Conservation (phyloP, 2,113 vertebrate species). For the Neopipo cinnamomea region DNA sequence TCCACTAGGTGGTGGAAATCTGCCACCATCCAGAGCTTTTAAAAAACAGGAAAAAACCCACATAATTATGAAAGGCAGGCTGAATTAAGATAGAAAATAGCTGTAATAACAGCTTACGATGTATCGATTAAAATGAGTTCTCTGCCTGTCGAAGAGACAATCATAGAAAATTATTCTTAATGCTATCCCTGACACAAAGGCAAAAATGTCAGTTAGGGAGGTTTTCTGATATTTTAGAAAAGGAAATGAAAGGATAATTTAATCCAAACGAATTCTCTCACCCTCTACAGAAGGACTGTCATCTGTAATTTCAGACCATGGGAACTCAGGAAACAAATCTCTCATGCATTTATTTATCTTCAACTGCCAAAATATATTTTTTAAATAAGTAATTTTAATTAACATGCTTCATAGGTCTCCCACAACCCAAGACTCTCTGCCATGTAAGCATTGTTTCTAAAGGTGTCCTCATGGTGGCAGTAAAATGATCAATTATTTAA, state of each 20-base stretch:
- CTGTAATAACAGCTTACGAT: constrained; percentile 55
- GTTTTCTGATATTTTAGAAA: constrained; percentile 48
- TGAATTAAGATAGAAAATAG: constrained; percentile 66
- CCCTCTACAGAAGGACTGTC: background rate
- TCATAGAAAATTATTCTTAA: constrained; percentile 64
- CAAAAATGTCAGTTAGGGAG: constrained; percentile 52
- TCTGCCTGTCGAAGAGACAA: constrained; percentile 56
- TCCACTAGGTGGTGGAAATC: constrained; percentile 79
- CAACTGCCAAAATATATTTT: constrained; percentile 10
- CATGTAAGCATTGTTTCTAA: background rate
- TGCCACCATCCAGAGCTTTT: constrained; percentile 49
- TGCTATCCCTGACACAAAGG: constrained; percentile 42
- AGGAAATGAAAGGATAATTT: constrained; percentile 48
- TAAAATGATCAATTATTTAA: constrained; percentile 29
- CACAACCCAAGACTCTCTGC: background rate
- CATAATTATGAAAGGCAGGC: constrained; percentile 62
- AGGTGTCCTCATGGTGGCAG: constrained; percentile 37
- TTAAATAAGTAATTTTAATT: constrained; percentile 40
- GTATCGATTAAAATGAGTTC: constrained; percentile 57
- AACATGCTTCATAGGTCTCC: background rate
- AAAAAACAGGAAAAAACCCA: background rate
- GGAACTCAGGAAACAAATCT: background rate
- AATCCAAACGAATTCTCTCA: constrained; percentile 38
- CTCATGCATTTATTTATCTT: constrained; percentile 44
- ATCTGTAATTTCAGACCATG: background rate